Evolutionary conservation across 1,140 invertebrate species (phyloP).

Genomic region (Pectinophora gossypiella): DNA sequence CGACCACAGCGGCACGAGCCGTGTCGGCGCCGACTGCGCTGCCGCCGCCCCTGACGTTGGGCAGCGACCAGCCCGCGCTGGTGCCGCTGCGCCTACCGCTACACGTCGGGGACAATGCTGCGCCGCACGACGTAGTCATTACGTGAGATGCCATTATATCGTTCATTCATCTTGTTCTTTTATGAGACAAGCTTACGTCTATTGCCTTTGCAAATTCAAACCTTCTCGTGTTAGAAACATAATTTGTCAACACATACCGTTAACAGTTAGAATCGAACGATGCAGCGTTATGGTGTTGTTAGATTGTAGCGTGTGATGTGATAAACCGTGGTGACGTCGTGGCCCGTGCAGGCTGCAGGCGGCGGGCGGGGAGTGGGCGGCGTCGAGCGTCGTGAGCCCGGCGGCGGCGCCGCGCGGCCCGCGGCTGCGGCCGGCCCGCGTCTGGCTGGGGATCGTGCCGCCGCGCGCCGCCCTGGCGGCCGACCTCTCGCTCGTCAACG

Average conservation of each 20-base stretch:
- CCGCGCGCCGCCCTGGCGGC: conserved; percentile 23
- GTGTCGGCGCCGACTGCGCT: conserved; percentile 12
- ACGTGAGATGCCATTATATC: too few relatives aligned
- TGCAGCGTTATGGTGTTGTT: too few relatives aligned
- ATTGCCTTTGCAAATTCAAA: too few relatives aligned
- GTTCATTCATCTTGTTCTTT: too few relatives aligned
- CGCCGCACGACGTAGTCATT: too few relatives aligned
- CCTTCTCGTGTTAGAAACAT: too few relatives aligned
- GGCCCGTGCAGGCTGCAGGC: conserved; percentile 24
- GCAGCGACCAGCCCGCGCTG: not conserved
- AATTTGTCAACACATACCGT: too few relatives aligned
- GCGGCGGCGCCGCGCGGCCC: conserved; percentile 24
- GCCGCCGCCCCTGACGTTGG: conserved; percentile 9
- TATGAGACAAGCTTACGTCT: too few relatives aligned
- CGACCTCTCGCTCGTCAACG: conserved; percentile 25
- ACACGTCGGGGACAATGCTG: too few relatives aligned
- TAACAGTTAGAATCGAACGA: too few relatives aligned
- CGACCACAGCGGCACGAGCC: not conserved
- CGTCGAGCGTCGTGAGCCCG: conserved; percentile 16
- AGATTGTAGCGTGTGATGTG: too few relatives aligned
- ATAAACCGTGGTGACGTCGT: too few relatives aligned
- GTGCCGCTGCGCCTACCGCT: not conserved
- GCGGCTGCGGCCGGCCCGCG: conserved; percentile 17
- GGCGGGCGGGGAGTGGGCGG: conserved; percentile 22
- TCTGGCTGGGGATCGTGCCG: conserved; percentile 34